A percentile compares a stretch with the other conserved stretches of the same genome.
phyloP scores from a whole-genome alignment of 2,797 vertebrate genomes.

The Carapus acus region DNA sequence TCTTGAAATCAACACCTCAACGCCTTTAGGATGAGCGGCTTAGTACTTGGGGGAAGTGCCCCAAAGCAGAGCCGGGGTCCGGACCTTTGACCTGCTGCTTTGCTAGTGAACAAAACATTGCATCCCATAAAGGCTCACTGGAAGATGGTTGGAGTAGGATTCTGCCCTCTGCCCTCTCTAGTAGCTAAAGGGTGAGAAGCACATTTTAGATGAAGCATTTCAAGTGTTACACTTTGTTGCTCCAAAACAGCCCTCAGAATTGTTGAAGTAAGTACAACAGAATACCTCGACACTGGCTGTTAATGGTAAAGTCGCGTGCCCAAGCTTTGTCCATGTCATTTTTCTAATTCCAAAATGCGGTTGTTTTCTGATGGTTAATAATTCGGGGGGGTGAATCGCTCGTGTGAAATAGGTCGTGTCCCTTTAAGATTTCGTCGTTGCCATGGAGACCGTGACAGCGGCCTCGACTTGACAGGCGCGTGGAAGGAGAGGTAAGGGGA shows the following conservation, averaged over 20 bases:
- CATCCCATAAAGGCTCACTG: conserved; percentile 4
- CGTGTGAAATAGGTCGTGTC: neutral
- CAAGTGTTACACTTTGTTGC: neutral
- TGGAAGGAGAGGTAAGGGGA: conserved; percentile 41
- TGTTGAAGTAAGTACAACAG: too few species aligned
- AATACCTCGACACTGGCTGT: too few species aligned
- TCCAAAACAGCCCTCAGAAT: too few species aligned
- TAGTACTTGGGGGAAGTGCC: neutral
- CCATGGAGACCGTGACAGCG: conserved; percentile 65
- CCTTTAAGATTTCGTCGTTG: conserved; percentile 61
- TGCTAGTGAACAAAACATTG: neutral
- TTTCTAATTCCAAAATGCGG: neutral
- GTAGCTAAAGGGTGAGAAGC: neutral
- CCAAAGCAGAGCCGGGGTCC: neutral
- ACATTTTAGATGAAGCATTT: conserved; percentile 1
- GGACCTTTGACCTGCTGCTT: neutral
- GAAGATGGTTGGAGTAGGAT: neutral
- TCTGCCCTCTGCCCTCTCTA: conserved; percentile 4
- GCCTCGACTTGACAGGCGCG: conserved; percentile 64
- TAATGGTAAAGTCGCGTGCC: too few species aligned
- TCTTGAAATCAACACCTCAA: neutral
- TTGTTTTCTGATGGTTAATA: neutral
- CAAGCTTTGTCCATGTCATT: neutral
- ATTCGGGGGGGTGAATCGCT: neutral
- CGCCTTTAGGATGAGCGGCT: neutral